Evolutionary conservation across 2,888 invertebrate species (phyloP).

Genomic region (Chesias legatella): DNA sequence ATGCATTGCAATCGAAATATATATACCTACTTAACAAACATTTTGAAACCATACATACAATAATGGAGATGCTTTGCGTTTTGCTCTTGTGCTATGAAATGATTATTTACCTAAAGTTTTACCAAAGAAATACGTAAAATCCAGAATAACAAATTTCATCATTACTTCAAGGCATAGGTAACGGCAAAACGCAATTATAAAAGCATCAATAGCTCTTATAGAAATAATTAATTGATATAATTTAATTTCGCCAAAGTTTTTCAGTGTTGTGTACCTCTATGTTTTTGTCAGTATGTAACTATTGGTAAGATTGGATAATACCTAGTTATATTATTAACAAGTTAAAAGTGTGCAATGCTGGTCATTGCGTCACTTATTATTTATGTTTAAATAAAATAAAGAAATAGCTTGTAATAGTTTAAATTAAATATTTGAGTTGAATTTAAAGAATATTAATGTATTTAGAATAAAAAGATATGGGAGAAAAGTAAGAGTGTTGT

Average conservation of each 20-base stretch:
- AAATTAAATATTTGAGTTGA: conserved; percentile 78
- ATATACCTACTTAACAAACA: conserved; percentile 3
- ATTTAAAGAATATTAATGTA: conserved; percentile 80
- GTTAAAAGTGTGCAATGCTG: conserved; percentile 78
- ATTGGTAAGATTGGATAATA: conserved; percentile 74
- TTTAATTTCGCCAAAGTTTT: conserved; percentile 55
- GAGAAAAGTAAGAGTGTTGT: conserved; percentile 56
- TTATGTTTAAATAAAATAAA: conserved; percentile 68
- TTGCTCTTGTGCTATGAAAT: conserved; percentile 11
- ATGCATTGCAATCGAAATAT: conserved; percentile 29
- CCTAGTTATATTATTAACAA: conserved; percentile 73
- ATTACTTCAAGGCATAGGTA: conserved; percentile 3
- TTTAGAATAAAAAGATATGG: conserved; percentile 81
- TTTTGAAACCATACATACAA: conserved; percentile 1
- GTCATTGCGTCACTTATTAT: conserved; percentile 78
- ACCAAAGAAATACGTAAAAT: conserved; percentile 13
- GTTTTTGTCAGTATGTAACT: conserved; percentile 70
- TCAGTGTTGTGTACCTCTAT: conserved; percentile 60
- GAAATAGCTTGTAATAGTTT: conserved; percentile 80
- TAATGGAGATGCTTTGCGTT: conserved; percentile 8
- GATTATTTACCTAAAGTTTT: background rate
- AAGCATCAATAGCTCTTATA: conserved; percentile 40
- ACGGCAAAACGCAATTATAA: conserved; percentile 9
- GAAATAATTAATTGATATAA: conserved; percentile 35
- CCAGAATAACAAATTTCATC: background rate